phyloP scores from a whole-genome alignment of 2,797 vertebrate genomes.

The Sebastes aleutianus region DNA sequence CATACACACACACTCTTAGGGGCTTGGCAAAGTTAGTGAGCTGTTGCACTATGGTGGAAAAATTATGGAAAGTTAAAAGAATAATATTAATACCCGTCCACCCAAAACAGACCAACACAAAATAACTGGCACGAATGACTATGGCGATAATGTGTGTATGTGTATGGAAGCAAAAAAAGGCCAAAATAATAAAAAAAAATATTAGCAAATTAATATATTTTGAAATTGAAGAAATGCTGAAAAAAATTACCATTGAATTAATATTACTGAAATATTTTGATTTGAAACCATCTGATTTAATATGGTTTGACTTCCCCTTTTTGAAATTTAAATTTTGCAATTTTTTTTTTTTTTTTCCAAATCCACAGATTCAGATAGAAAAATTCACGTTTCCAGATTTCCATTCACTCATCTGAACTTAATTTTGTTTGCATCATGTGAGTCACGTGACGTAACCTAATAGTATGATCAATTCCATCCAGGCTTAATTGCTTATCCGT shows the following conservation, averaged over 20 bases:
- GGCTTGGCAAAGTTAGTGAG: slow-evolving; percentile 17
- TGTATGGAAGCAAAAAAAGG: background rate
- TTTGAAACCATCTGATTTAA: background rate
- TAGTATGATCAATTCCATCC: background rate
- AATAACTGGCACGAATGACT: background rate
- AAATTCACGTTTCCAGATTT: background rate
- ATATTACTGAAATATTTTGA: background rate
- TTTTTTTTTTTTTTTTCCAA: background rate
- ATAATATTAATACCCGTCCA: background rate
- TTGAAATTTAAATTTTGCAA: background rate
- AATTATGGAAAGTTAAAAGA: background rate
- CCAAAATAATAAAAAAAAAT: background rate
- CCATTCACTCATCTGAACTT: background rate
- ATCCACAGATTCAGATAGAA: background rate
- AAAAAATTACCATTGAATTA: background rate
- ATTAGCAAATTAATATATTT: background rate
- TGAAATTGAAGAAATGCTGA: background rate
- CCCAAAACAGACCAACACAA: background rate
- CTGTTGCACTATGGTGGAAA: background rate
- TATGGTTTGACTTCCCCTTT: too few relatives aligned
- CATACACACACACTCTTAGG: slow-evolving; percentile 1
- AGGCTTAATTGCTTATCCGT: background rate
- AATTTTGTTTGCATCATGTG: background rate
- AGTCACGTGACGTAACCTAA: background rate
- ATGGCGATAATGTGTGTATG: background rate